phyloP scores from a whole-genome alignment of 2,888 invertebrate genomes.

The Drosophila infuscata region DNA sequence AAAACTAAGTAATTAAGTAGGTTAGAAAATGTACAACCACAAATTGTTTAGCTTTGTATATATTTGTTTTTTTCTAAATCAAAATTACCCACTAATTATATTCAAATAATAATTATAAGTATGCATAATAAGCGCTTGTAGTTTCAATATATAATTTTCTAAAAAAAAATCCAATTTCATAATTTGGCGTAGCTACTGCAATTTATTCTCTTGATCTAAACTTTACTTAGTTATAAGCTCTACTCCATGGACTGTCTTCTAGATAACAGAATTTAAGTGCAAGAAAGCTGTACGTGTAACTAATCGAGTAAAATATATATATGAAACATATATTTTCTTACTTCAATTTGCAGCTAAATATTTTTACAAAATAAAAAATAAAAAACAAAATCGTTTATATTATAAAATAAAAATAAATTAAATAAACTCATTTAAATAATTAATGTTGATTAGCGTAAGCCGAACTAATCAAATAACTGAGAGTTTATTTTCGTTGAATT shows the following conservation, averaged over 20 bases:
- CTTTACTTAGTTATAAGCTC: conserved; percentile 56
- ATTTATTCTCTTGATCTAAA: neutral
- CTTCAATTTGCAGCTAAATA: conserved; percentile 54
- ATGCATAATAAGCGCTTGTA: neutral
- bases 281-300: conserved; percentile 42
- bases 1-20: conserved; percentile 38
- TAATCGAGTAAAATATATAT: conserved; percentile 27
- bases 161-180: neutral
- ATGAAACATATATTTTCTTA: conserved; percentile 67
- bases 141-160: neutral
- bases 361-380: conserved; percentile 37
- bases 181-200: neutral
- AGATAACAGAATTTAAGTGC: conserved; percentile 78
- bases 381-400: neutral
- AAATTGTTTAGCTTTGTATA: conserved; percentile 20
- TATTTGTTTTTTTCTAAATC: neutral
- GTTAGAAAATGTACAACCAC: conserved; percentile 53
- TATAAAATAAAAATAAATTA: conserved; percentile 4
- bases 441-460: conserved; percentile 31
- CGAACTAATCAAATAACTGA: conserved; percentile 10
- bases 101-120: neutral
- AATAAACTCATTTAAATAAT: conserved; percentile 7
- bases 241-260: conserved; percentile 80
- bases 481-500: conserved; percentile 56
- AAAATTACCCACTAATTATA: neutral